Evolutionary conservation across 2,113 vertebrate genomes (phyloP).

Genomic region (Chauna torquata): DNA sequence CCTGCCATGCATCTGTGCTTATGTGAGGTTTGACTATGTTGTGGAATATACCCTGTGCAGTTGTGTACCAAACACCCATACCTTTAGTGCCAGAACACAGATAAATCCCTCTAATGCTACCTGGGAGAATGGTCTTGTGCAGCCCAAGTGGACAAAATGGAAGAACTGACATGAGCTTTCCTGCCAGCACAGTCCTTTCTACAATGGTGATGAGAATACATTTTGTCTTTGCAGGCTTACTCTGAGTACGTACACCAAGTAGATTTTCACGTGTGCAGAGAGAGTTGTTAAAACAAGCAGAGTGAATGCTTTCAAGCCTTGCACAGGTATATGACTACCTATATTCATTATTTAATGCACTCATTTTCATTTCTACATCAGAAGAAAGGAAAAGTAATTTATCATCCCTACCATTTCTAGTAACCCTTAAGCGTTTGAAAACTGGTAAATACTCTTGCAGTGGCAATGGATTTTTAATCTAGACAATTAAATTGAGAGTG

Average conservation of each 20-base stretch:
- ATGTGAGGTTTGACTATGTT: neutral
- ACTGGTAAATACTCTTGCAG: neutral
- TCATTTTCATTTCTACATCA: neutral
- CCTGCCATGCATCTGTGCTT: rapidly evolving
- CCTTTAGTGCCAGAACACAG: neutral
- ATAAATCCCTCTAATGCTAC: neutral
- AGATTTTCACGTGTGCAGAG: neutral
- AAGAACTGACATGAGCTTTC: neutral
- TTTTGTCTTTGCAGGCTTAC: neutral
- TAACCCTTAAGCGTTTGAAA: conserved; percentile 42
- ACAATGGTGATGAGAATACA: neutral
- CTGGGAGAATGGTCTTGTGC: neutral
- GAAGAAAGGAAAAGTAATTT: neutral
- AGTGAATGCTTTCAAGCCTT: neutral
- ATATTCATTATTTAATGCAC: neutral
- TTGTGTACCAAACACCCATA: rapidly evolving
- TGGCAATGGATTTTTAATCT: neutral
- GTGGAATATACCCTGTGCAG: neutral
- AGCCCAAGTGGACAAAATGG: neutral
- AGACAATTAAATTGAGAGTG: neutral
- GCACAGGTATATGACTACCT: neutral
- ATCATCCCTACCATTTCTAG: neutral
- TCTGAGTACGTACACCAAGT: neutral
- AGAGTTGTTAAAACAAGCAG: neutral
- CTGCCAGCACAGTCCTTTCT: neutral